These are phyloP conservation scores for Drosophila flavopinicola DNA, from an alignment of 2,888 invertebrate species.

Conservation along the genomic window DNA sequence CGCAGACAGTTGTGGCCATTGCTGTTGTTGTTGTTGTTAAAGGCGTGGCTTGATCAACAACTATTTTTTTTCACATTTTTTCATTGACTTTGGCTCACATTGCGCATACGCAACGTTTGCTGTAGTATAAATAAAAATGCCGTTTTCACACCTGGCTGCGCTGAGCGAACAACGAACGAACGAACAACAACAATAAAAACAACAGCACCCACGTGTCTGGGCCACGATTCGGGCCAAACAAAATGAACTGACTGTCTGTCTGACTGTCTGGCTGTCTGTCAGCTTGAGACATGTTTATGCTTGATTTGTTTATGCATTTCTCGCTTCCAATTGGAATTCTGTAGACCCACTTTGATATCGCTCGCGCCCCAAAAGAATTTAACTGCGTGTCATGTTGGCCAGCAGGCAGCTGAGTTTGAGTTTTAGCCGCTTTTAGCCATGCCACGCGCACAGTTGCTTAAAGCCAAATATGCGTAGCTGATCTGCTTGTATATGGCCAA, in stretches of 20 bases:
- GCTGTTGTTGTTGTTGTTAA: slow-evolving; percentile 39
- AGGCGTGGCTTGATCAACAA: slow-evolving; percentile 47
- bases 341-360: slow-evolving; percentile 58
- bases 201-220: slow-evolving; percentile 57
- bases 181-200: slow-evolving; percentile 44
- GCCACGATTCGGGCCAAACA: slow-evolving; percentile 25
- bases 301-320: slow-evolving; percentile 75
- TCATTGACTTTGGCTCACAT: slow-evolving; percentile 30
- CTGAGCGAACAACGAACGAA: slow-evolving; percentile 9
- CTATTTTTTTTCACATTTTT: slow-evolving; percentile 6
- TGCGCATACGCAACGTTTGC: slow-evolving; percentile 60
- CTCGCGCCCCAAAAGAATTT: slow-evolving; percentile 26
- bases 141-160: slow-evolving; percentile 73
- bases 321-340: slow-evolving; percentile 80
- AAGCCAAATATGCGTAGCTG: slow-evolving; percentile 76
- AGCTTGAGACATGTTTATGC: slow-evolving; percentile 50
- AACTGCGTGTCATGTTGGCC: slow-evolving; percentile 40
- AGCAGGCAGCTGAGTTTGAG: slow-evolving; percentile 9
- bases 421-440: slow-evolving; percentile 64
- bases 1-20: slow-evolving; percentile 31
- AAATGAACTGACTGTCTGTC: slow-evolving; percentile 1
- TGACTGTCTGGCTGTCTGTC: slow-evolving; percentile 7
- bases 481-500: slow-evolving; percentile 78
- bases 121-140: slow-evolving; percentile 46
- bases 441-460: slow-evolving; percentile 78